A percentile compares a stretch with the other conserved stretches of the same genome.
Conservation (phyloP, 2,113 vertebrate genomes). For the Suncus etruscus region DNA sequence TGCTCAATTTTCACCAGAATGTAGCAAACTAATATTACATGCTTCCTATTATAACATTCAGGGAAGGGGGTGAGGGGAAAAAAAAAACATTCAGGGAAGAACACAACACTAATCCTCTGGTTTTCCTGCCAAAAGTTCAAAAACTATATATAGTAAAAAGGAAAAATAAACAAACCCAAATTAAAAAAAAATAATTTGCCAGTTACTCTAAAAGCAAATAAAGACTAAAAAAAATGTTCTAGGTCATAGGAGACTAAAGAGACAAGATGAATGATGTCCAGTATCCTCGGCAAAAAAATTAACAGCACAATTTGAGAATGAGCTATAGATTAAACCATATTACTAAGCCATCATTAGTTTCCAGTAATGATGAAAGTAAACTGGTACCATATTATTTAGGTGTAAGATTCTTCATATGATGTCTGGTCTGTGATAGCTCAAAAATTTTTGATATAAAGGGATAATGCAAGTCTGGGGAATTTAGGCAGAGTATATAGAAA, state of each 20-base stretch:
- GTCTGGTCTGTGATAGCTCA: too few species aligned
- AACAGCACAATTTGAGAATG: constrained; percentile 27
- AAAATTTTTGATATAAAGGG: neutral
- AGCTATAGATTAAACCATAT: neutral
- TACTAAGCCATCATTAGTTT: neutral
- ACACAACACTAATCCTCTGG: neutral
- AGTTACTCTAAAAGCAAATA: neutral
- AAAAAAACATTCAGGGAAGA: too few species aligned
- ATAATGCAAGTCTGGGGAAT: neutral
- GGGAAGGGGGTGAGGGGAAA: too few species aligned
- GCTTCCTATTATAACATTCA: neutral
- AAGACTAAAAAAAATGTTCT: neutral
- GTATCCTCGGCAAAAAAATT: constrained; percentile 4
- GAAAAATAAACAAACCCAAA: constrained; percentile 39
- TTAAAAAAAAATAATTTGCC: constrained; percentile 23
- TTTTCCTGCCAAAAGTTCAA: constrained; percentile 17
- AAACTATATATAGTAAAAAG: neutral
- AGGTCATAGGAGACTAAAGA: constrained; percentile 42
- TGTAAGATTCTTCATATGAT: constrained; percentile 9
- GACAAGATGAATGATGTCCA: neutral
- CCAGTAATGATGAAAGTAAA: neutral
- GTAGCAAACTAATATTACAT: neutral
- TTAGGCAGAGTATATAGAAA: neutral
- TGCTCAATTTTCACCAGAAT: neutral
- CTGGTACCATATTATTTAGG: neutral